Base-by-base conservation (phyloP, 2,888 invertebrate genomes). In the Tryphoninae sp. region DNA sequence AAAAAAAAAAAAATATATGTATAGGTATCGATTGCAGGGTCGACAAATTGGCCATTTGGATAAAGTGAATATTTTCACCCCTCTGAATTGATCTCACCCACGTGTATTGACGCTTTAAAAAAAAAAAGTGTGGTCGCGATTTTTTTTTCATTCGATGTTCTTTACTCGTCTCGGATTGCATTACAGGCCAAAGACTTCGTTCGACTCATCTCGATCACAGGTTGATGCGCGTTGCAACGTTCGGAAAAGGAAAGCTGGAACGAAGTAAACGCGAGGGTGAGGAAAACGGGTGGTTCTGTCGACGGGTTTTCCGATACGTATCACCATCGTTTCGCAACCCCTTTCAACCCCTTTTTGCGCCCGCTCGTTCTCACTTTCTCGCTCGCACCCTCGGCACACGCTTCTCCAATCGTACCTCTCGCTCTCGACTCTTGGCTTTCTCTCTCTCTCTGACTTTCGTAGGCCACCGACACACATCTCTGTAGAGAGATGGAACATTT, bases 241-340 rank as follows among this genome's bases (percentile, higher is more conserved):
- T 40, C 59, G 1, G 33, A 33, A 26, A 42, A 53, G 55, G 23
- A 64, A 68, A 26, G 51, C 51, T 42, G 69, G 51, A 53, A 71
- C 53, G 45, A 40, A 59, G 78, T 51, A 61, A 64, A 61, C 26
- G 58, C 26, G 61, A 58, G 62, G 23, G 72, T 71, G 84, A 81
- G 83, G 84, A 75, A 72, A 68, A 79, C 67, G 62, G 65, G 55
- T 77, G 76, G 78, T 68, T 82, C 78, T 80, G 81, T 75, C 80
- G 80, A 78, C 73, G 84, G 84, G 83, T 85, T 87, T 84, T 84
- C 83, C 86, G 80, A 87, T 84, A 85, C 78, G 84, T 78, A 82
- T 76, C 74, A 75, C 49, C 71, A 75, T 51, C 71, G 61, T 78
- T 83, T 82, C 73, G 55, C 59, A 68, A 58, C 40, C 58, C 72